Evolutionary conservation across 2,113 vertebrate genomes (phyloP).

Genomic region (Talpa occidentalis): DNA sequence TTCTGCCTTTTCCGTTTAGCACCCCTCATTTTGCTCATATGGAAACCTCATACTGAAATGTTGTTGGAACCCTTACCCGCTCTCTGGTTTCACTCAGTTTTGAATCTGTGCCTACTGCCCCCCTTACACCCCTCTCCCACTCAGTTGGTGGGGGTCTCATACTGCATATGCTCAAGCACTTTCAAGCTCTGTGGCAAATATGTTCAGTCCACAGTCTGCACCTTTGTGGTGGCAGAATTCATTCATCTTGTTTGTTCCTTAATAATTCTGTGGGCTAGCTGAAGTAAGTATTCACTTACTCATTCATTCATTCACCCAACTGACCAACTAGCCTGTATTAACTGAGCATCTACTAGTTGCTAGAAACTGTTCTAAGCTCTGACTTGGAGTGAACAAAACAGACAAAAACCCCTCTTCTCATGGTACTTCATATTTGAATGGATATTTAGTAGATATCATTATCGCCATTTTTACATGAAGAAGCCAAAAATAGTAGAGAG

Average conservation of each 20-base stretch:
- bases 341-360: not conserved
- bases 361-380: not conserved
- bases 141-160: accelerated
- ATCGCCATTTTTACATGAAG: not conserved
- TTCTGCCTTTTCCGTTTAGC: not conserved
- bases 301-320: not conserved
- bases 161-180: not conserved
- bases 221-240: not conserved
- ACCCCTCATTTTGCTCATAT: not conserved
- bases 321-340: not conserved
- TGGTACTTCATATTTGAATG: not conserved
- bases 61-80: not conserved
- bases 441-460: not conserved
- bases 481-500: not conserved
- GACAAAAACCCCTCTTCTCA: not conserved
- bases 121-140: accelerated
- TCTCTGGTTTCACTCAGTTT: not conserved
- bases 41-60: not conserved
- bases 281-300: not conserved
- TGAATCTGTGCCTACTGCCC: not conserved
- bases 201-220: not conserved
- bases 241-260: not conserved
- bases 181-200: too few species aligned
- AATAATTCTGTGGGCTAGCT: not conserved
- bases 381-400: not conserved